phyloP scores from a whole-genome alignment of 2,113 vertebrate genomes.

The Pachypanchax playfairii region DNA sequence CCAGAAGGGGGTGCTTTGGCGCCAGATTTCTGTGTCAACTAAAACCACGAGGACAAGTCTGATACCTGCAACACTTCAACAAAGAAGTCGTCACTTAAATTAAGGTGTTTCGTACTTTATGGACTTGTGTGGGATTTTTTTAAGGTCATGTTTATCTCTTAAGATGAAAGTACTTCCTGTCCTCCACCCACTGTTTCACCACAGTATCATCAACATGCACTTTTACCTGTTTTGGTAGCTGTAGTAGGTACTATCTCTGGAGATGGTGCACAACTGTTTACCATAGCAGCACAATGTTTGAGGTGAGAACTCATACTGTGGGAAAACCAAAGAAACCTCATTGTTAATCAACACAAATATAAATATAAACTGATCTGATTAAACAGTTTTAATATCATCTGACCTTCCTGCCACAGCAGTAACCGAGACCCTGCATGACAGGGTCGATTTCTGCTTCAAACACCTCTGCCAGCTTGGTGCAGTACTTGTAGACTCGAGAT shows the following conservation, averaged over 20 bases:
- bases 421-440: constrained; percentile 96
- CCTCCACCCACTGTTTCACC: not conserved
- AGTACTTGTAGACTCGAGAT: constrained; percentile 97
- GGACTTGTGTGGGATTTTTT: not conserved
- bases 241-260: constrained; percentile 96
- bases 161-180: not conserved
- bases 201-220: not conserved
- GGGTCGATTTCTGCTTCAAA: constrained; percentile 98
- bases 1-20: constrained; percentile 73
- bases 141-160: too few relatives aligned
- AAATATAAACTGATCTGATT: not conserved
- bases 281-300: constrained; percentile 99
- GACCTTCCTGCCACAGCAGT: constrained; percentile 98
- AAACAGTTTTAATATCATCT: not conserved
- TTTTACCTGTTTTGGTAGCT: constrained; percentile 98
- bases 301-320: constrained; percentile 97
- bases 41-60: not conserved
- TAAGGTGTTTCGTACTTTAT: not conserved
- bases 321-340: constrained; percentile 51
- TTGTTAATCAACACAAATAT: constrained; percentile 1
- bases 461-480: constrained; percentile 96
- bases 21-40: constrained; percentile 14
- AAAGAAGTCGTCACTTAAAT: constrained; percentile 2
- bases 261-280: constrained; percentile 97
- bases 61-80: constrained; percentile 1